Percentiles rank a stretch among this genome's conserved stretches.
These are phyloP conservation scores for Nicator chloris DNA, from an alignment of 2,113 vertebrate genomes.

Conservation along the genomic window DNA sequence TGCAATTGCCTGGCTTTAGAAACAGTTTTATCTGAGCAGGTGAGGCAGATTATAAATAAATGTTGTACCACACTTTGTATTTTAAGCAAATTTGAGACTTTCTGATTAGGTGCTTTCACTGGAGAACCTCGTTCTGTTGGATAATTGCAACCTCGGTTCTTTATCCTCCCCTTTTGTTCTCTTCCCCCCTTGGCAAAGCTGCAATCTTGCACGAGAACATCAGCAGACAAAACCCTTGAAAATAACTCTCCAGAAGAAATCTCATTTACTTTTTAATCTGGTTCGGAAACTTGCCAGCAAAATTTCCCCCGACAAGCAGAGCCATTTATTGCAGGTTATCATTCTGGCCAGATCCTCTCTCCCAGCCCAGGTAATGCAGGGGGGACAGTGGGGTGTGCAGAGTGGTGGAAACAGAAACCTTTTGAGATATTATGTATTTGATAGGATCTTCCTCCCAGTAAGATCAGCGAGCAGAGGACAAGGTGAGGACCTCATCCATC, in stretches of 20 bases:
- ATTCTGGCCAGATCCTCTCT: not conserved
- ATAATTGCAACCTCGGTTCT: constrained; percentile 67
- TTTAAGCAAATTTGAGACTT: constrained; percentile 73
- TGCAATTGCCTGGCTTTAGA: constrained; percentile 50
- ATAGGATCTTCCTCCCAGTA: constrained; percentile 59
- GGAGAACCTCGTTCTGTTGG: constrained; percentile 56
- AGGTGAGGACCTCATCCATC: constrained; percentile 36
- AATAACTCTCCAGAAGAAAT: constrained; percentile 76
- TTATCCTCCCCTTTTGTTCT: constrained; percentile 66
- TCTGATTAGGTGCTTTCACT: constrained; percentile 63
- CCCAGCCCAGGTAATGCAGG: not conserved
- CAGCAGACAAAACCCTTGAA: constrained; percentile 72
- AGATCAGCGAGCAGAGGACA: constrained; percentile 57
- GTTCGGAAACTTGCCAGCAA: constrained; percentile 74
- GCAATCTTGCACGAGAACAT: constrained; percentile 59
- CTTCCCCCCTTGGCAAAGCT: constrained; percentile 61
- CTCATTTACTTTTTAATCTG: constrained; percentile 81
- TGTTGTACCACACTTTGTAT: constrained; percentile 61
- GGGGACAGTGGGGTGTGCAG: fast-evolving
- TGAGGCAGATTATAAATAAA: constrained; percentile 68
- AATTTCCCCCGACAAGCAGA: constrained; percentile 61
- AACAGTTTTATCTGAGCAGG: constrained; percentile 65
- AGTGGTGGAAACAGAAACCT: not conserved
- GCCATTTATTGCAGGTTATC: constrained; percentile 65
- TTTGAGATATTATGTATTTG: constrained; percentile 73